Evolutionary conservation across 2,797 vertebrate genomes (phyloP).

Genomic region (Anguilla obscura): DNA sequence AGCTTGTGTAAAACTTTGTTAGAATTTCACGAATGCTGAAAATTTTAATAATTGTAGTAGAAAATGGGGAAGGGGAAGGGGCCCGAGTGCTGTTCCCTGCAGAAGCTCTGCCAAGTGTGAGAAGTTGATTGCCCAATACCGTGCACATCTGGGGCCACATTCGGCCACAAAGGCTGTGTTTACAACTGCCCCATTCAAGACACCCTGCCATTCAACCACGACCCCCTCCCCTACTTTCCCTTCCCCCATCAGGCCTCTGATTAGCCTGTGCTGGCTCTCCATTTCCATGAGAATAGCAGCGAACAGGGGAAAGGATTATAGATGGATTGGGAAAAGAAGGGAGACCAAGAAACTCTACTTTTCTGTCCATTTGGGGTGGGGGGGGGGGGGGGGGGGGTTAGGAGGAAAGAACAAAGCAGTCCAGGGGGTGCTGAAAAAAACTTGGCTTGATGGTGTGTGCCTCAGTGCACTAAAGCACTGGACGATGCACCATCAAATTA

Average conservation of each 20-base stretch:
- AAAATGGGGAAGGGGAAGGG: neutral
- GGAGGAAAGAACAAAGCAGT: conserved; percentile 54
- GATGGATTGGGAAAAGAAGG: conserved; percentile 49
- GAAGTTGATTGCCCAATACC: conserved; percentile 8
- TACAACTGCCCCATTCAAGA: conserved; percentile 14
- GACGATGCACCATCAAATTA: conserved; percentile 42
- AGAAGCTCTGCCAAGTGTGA: neutral
- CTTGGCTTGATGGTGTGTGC: conserved; percentile 53
- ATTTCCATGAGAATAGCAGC: conserved; percentile 59
- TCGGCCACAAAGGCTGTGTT: conserved; percentile 18
- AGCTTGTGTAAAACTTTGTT: neutral
- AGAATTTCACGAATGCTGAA: neutral
- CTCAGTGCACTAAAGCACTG: conserved; percentile 55
- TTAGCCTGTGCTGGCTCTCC: conserved; percentile 47
- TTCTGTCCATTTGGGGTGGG: conserved; percentile 44
- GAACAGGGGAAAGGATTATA: conserved; percentile 53
- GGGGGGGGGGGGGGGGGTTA: conserved; percentile 38
- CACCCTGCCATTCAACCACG: neutral
- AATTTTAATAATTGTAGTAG: neutral
- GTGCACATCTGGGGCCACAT: neutral
- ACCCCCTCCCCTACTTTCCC: conserved; percentile 39
- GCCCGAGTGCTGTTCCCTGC: neutral
- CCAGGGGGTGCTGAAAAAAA: conserved; percentile 51
- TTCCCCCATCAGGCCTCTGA: conserved; percentile 47
- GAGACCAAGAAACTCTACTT: conserved; percentile 53